Percentiles rank a stretch among this genome's conserved stretches.
These are phyloP conservation scores for Thera britannica DNA, from an alignment of 2,888 invertebrate species.

Conservation along the genomic window DNA sequence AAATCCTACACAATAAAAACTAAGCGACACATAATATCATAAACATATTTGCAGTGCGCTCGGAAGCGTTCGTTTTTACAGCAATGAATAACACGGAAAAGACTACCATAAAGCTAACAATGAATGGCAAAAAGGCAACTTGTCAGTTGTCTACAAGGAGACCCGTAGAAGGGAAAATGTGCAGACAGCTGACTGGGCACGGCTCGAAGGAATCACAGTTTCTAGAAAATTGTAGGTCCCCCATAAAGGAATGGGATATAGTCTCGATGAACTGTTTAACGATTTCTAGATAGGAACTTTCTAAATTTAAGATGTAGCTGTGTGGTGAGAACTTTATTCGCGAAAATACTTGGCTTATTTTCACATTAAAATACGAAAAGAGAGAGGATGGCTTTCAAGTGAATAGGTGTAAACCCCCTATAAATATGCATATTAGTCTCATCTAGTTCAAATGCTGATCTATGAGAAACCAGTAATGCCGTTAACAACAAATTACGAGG, in stretches of 20 bases:
- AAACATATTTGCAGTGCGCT: conserved; percentile 16
- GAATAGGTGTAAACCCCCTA: too few relatives aligned
- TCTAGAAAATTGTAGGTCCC: conserved; percentile 13
- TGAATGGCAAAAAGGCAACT: conserved; percentile 22
- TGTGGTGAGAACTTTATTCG: background rate
- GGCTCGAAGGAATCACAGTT: conserved; percentile 12
- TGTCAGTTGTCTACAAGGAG: conserved; percentile 19
- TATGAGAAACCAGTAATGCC: conserved; percentile 27
- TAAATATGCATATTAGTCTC: conserved; percentile 10
- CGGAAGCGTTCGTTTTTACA: conserved; percentile 14
- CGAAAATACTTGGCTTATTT: too few relatives aligned
- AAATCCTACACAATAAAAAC: conserved; percentile 12
- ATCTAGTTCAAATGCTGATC: conserved; percentile 21
- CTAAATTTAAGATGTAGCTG: background rate
- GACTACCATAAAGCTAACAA: conserved; percentile 26
- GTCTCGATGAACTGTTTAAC: conserved; percentile 8
- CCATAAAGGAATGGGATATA: conserved; percentile 17
- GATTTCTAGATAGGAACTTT: conserved; percentile 2
- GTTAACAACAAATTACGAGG: conserved; percentile 25
- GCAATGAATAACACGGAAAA: conserved; percentile 22
- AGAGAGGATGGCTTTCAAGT: too few relatives aligned
- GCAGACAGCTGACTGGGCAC: conserved; percentile 4
- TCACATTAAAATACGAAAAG: background rate
- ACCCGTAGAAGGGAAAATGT: conserved; percentile 24
- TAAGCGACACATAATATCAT: conserved; percentile 20